These are phyloP conservation scores for Amblyjoppa fuscipennis DNA, from an alignment of 2,888 invertebrate genomes.

Conservation along the genomic window DNA sequence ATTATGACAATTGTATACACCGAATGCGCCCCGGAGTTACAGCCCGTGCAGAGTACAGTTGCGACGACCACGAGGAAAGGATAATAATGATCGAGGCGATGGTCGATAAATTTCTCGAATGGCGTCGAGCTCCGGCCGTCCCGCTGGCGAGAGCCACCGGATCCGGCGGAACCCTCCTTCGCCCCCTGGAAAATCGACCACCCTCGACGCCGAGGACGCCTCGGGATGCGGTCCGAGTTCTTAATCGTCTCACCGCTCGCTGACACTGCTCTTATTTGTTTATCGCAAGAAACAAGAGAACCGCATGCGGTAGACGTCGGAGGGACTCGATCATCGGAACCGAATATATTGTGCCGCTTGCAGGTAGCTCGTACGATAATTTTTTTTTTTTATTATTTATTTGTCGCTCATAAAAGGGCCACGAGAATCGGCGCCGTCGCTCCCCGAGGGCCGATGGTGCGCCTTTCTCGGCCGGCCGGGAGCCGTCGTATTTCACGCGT, in stretches of 20 bases:
- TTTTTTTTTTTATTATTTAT: neutral
- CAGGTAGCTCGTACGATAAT: neutral
- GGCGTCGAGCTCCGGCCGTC: conserved; percentile 49
- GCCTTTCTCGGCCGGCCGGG: conserved; percentile 74
- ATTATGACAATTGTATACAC: conserved; percentile 25
- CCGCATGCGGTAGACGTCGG: neutral
- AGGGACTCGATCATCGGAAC: neutral
- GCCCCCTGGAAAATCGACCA: conserved; percentile 63
- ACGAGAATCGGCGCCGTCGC: conserved; percentile 74
- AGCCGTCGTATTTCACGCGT: conserved; percentile 30
- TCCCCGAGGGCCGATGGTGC: conserved; percentile 79
- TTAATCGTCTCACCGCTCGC: conserved; percentile 61
- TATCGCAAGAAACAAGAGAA: conserved; percentile 42
- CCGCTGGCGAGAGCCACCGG: conserved; percentile 54
- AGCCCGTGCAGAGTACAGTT: conserved; percentile 37
- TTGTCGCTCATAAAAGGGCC: conserved; percentile 61
- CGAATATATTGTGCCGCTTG: neutral
- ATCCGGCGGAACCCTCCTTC: conserved; percentile 13
- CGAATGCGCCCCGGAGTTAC: conserved; percentile 21
- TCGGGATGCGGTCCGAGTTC: conserved; percentile 59
- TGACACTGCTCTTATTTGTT: conserved; percentile 62
- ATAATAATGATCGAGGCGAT: conserved; percentile 59
- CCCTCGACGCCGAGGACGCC: conserved; percentile 65
- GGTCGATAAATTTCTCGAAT: conserved; percentile 67
- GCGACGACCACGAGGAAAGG: conserved; percentile 20